Base-by-base conservation (phyloP, 2,113 vertebrate genomes). In the Cynopterus brachyotis region DNA sequence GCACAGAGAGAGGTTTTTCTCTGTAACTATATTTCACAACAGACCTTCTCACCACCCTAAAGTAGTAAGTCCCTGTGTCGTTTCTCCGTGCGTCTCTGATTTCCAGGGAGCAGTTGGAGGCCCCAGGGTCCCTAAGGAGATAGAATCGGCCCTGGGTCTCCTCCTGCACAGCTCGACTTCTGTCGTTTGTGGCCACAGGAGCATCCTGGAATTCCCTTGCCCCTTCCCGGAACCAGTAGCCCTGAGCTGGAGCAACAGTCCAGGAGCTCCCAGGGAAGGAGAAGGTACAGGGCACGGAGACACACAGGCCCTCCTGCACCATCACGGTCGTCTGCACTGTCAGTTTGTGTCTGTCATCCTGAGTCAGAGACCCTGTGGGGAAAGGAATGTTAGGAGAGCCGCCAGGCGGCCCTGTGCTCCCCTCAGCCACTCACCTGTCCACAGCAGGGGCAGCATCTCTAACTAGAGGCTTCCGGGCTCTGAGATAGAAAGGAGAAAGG, bases 121-220 rank as follows among this genome's bases (percentile, higher is more conserved):
- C 2, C 3, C 0, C 0, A 6, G 45, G 66, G 5, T 93, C 30
- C 6, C 97, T 87, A 0, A 59, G 2, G 9, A 97, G 66, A 4
- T 3, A 5, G 88, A 97, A 97, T 59, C 85, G 75, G 28, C n/a
- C 69, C 22, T 0, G 3, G 7, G n/a, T 81, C 0, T 16, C 66
- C 3, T 2, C 0, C 10, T 42, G 0, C 6, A 90, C 22, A 0
- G 0, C 1, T 0, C 0, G 0, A 0, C 0, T 0, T 15, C 20
- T 30, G 5, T 81, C 0, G 45, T 55, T 94, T 26, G 94, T 96
- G 45, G 96, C 97, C 67, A 97, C 89, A 0, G 47, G 62, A 30
- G 0, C 1, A 4, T 40, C 70, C 0, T 0, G 0, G 1, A 0
- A 0, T 7, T 0, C 0, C 0, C 0, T 0, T 0, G 8, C 1